Base-by-base conservation (phyloP, 2,113 vertebrate genomes). In the Atrichornis clamosus region DNA sequence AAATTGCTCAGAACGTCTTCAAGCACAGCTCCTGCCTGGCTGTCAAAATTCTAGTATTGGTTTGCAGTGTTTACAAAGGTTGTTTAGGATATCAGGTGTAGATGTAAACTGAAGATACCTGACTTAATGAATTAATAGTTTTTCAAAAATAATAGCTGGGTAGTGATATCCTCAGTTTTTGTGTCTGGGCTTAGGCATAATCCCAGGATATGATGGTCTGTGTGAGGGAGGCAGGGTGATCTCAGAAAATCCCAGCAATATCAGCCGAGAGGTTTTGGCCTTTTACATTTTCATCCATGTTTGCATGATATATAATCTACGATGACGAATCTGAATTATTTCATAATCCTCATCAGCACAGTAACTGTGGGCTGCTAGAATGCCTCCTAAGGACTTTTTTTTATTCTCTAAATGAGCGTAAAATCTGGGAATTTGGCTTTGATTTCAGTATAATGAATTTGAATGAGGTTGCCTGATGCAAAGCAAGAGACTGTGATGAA, bases 361-460 rank as follows among this genome's bases (percentile, higher is more conserved):
- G 41, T 63, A 44, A 75, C 65, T 59, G 32, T 79, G 52, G 92
- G 39, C 70, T 50, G 58, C 52, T 75, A 27, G 60, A 88, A 82
- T 72, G 44, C 30, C 52, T 84, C 30, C 52, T 68, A 27, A 85
- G 63, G 15, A 2, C 47, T 55, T 37, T 32, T 47, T 47, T 58
- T 70, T 42, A 23, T 67, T 85, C 62, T 88, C 67, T 60, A 83
- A 92, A 88, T 75, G 56, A 82, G 74, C 18, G 1, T 87, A 72
- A 93, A 95, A 94, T 78, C 68, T 69, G 59, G 26, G 73, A 56
- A 87, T 84, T 75, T 92, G 74, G 39, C 78, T 90, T 92, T 85
- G 74, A 85, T 88, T 89, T 92, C 67, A 60, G 62, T 52, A 4
- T 59, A 63, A 19, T 78, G 90, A 59, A 74, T 62, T 33, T 41